Base-by-base conservation (phyloP, 1,140 invertebrate species). In the Odontomachus brunneus region DNA sequence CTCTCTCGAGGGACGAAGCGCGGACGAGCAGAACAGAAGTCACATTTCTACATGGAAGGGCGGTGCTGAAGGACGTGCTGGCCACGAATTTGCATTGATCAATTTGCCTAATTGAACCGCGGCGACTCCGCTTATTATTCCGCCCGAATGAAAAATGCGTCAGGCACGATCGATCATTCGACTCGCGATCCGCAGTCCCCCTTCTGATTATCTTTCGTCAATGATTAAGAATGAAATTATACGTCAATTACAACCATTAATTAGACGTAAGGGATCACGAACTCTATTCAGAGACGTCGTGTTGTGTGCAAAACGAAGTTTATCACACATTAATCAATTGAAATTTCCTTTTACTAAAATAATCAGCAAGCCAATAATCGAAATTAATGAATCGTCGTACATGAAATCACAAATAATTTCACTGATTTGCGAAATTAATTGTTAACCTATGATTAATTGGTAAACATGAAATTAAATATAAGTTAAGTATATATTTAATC, bases 61-160 rank as follows among this genome's bases (percentile, higher is more conserved):
- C 5, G 29, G 17, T 4, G 3, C 22, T 33, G 26, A 33, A 53
- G 33, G 15, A 67, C n/a, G 3, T 24, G 5, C n/a, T n/a, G 19
- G 17, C n/a, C 33, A 38, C 0, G 19, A 22, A 51, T 66, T 66
- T 22, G 22, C 19, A 69, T 55, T 26, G 53, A 53, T 76, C 29
- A 53, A 51, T 38, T 66, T 53, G 19, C 5, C 4, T 80, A 59
- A 69, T 57, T 11, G 14, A 38, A 59, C n/a, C 22, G 51, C 49
- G 22, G 51, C 49, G 22, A 19, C 22, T 55, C 4, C 5, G 29
- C 19, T 80, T 44, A 48, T 69, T 59, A 44, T 78, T 78, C 44
- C 33, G 9, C 1, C 7, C 5, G 29, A 66, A 48, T 60, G 33
- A 74, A 48, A 60, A 74, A 38, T 53, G 3, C 1, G 19, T 38